Conservation (phyloP, 2,797 vertebrate genomes). For the Phrynocephalus vlangalii region DNA sequence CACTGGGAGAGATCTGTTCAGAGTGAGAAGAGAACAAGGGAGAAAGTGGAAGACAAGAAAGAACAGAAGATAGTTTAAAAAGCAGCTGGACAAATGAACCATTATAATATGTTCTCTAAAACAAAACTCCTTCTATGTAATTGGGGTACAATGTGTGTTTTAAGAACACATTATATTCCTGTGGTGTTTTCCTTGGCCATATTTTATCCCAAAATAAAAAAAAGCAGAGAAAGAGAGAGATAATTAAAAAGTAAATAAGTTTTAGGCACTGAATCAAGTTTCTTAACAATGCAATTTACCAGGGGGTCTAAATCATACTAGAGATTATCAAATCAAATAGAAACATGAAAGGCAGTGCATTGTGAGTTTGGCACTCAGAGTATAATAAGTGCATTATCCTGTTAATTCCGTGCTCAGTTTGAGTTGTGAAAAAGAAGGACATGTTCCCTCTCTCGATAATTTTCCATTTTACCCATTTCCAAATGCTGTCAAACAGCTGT, state of each 20-base stretch:
- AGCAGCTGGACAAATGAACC: not conserved
- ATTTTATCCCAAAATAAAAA: constrained; percentile 73
- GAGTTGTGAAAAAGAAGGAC: constrained; percentile 56
- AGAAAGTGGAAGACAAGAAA: not conserved
- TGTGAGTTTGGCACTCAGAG: constrained; percentile 54
- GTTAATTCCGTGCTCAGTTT: constrained; percentile 61
- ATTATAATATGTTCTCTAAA: not conserved
- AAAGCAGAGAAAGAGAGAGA: constrained; percentile 54
- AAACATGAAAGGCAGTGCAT: constrained; percentile 60
- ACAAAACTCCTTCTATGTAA: not conserved
- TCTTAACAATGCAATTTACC: constrained; percentile 73
- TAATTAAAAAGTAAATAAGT: constrained; percentile 65
- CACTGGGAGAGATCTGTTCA: not conserved
- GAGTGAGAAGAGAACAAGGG: not conserved
- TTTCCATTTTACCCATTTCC: constrained; percentile 71
- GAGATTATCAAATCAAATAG: constrained; percentile 71
- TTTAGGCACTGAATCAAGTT: constrained; percentile 71
- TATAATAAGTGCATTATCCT: constrained; percentile 55
- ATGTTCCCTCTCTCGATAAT: constrained; percentile 68
- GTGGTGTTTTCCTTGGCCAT: not conserved
- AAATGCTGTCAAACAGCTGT: constrained; percentile 70
- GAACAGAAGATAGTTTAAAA: not conserved
- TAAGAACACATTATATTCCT: not conserved
- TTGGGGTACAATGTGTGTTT: not conserved
- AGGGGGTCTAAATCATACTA: constrained; percentile 60